phyloP scores from a whole-genome alignment of 2,797 vertebrate species.

The Neosilurus mollespiculum region DNA sequence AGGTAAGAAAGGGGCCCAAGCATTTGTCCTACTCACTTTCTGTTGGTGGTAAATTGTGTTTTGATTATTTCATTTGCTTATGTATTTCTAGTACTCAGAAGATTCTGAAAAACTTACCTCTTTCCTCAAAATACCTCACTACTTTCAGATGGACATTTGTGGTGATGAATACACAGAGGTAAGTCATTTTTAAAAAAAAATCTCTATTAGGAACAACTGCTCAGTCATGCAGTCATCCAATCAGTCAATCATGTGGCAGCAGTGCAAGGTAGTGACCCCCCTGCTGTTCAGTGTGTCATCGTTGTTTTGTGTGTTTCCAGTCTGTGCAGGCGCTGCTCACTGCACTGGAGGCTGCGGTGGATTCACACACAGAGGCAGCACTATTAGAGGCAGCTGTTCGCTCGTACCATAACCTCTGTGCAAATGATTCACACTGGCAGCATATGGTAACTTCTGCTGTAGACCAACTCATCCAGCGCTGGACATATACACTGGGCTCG shows the following conservation, averaged over 20 bases:
- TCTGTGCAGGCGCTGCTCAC: slow-evolving; percentile 73
- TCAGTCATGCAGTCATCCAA: no score
- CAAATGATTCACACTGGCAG: slow-evolving; percentile 66
- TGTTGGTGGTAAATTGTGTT: not conserved
- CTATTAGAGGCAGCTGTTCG: slow-evolving; percentile 83
- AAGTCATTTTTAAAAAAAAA: slow-evolving; percentile 31
- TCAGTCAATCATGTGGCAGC: no score
- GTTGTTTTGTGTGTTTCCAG: slow-evolving; percentile 61
- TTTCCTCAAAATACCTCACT: slow-evolving; percentile 86
- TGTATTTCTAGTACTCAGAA: slow-evolving; percentile 78
- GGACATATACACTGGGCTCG: slow-evolving; percentile 72
- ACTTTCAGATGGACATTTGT: slow-evolving; percentile 76
- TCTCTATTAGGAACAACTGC: no score
- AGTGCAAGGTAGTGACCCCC: not conserved
- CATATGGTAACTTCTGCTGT: slow-evolving; percentile 65
- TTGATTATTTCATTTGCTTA: slow-evolving; percentile 3
- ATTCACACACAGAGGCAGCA: slow-evolving; percentile 68
- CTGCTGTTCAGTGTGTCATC: not conserved
- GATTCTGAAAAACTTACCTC: slow-evolving; percentile 74
- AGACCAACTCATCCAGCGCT: slow-evolving; percentile 75
- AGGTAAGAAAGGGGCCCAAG: slow-evolving; percentile 69
- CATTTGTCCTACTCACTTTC: not conserved
- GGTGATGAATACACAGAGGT: slow-evolving; percentile 73
- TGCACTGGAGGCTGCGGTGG: slow-evolving; percentile 72
- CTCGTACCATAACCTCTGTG: slow-evolving; percentile 75